Evolutionary conservation across 2,888 invertebrate species (phyloP).

Genomic region (Congeria kusceri): DNA sequence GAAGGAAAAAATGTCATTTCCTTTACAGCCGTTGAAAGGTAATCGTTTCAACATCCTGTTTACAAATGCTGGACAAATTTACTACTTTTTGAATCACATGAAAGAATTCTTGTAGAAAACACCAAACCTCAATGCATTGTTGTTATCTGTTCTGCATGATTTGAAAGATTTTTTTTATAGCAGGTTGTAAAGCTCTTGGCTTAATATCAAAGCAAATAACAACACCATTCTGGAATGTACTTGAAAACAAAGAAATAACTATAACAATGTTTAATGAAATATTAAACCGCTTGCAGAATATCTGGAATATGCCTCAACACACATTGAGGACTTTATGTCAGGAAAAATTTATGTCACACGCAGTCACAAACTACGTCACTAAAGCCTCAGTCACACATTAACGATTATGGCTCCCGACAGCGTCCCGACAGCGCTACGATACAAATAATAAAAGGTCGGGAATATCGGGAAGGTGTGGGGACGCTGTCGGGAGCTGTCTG

Average conservation of each 20-base stretch:
- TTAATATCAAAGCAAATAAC: conserved; percentile 23
- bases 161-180: conserved; percentile 24
- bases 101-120: conserved; percentile 16
- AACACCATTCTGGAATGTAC: conserved; percentile 26
- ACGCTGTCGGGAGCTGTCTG: too few species aligned
- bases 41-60: conserved; percentile 55
- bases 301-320: too few species aligned
- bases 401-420: too few species aligned
- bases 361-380: too few species aligned
- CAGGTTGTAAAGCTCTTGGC: conserved; percentile 32
- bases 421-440: too few species aligned
- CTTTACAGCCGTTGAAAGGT: conserved; percentile 37
- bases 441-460: too few species aligned
- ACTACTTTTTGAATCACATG: conserved; percentile 42
- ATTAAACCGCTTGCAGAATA: too few species aligned
- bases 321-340: too few species aligned
- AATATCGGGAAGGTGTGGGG: too few species aligned
- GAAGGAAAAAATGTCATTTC: conserved; percentile 27
- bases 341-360: too few species aligned
- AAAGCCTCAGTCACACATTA: too few species aligned
- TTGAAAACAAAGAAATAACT: conserved; percentile 28
- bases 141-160: conserved; percentile 8
- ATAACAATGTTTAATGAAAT: conserved; percentile 13
- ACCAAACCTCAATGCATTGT: neutral
- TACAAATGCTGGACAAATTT: too few species aligned